Conservation (phyloP, 2,888 invertebrate species). For the Ornithoptera priamus region DNA sequence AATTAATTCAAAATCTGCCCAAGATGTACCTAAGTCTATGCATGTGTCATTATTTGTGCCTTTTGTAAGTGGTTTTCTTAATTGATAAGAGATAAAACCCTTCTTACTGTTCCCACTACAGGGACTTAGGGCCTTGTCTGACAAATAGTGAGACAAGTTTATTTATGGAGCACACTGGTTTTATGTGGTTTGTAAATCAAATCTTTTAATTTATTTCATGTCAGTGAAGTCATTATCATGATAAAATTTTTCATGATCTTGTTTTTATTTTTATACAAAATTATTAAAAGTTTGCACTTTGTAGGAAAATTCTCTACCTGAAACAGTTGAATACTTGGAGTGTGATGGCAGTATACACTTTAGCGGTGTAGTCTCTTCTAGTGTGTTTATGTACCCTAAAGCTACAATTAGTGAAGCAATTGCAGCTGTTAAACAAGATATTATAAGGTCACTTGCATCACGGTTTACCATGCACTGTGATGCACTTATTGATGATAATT, state of each 20-base stretch:
- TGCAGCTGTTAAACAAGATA: slow-evolving; percentile 88
- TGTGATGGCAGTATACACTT: slow-evolving; percentile 85
- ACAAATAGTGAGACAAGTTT: too few relatives aligned
- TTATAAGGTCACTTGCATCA: slow-evolving; percentile 90
- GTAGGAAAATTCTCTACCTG: slow-evolving; percentile 70
- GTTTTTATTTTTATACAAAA: not conserved
- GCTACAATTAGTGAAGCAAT: slow-evolving; percentile 87
- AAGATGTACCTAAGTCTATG: slow-evolving; percentile 75
- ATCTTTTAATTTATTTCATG: too few relatives aligned
- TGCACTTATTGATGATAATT: slow-evolving; percentile 91
- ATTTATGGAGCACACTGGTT: too few relatives aligned
- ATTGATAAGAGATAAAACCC: not conserved
- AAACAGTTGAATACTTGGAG: slow-evolving; percentile 74
- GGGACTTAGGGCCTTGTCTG: too few relatives aligned
- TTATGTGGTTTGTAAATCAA: too few relatives aligned
- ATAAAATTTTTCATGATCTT: not conserved
- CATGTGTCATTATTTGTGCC: slow-evolving; percentile 85
- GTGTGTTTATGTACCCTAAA: slow-evolving; percentile 89
- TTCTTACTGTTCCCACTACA: too few relatives aligned
- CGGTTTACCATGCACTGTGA: slow-evolving; percentile 96
- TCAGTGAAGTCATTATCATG: too few relatives aligned
- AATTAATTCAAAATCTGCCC: slow-evolving; percentile 57
- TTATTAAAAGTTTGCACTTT: not conserved
- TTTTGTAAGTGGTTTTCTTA: slow-evolving; percentile 77
- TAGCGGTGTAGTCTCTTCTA: slow-evolving; percentile 85